These are phyloP conservation scores for Poeciliopsis presidionis DNA, from an alignment of 2,797 vertebrate species.

Conservation along the genomic window DNA sequence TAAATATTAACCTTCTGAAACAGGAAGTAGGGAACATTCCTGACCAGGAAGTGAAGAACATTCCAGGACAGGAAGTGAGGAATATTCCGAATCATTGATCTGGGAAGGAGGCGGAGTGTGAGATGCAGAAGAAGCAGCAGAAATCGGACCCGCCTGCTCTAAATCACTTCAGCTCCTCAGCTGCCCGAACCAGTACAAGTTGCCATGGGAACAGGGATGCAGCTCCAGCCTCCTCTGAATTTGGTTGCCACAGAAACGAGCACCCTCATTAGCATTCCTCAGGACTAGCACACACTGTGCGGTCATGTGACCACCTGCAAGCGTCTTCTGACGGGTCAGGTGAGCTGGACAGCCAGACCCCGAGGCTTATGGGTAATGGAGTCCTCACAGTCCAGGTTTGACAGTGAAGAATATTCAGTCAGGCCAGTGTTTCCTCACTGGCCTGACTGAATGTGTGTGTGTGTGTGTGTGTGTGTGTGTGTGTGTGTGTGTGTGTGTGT, in stretches of 20 bases:
- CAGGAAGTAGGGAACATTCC: too few species aligned
- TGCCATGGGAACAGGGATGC: constrained; percentile 32
- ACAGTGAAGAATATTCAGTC: too few species aligned
- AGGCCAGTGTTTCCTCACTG: too few species aligned
- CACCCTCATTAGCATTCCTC: neutral
- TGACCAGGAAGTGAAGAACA: too few species aligned
- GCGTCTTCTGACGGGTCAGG: neutral
- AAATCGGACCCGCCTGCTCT: constrained; percentile 10
- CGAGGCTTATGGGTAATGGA: too few species aligned
- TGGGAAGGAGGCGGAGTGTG: neutral
- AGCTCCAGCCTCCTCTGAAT: constrained; percentile 21
- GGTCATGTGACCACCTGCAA: constrained; percentile 6
- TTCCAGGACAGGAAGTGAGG: too few species aligned
- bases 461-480: too few species aligned
- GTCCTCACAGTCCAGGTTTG: too few species aligned
- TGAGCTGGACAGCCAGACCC: neutral
- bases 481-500: too few species aligned
- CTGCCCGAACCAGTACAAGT: constrained; percentile 10
- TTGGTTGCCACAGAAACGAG: constrained; percentile 57
- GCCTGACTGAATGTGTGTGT: too few species aligned
- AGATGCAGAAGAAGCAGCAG: constrained; percentile 11
- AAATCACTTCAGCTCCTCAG: neutral
- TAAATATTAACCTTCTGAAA: too few species aligned
- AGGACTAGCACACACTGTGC: neutral
- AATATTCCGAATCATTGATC: neutral